Percentiles rank a stretch among this genome's conserved stretches.
phyloP scores from a whole-genome alignment of 2,113 vertebrate species.

The Pyrgilauda ruficollis region DNA sequence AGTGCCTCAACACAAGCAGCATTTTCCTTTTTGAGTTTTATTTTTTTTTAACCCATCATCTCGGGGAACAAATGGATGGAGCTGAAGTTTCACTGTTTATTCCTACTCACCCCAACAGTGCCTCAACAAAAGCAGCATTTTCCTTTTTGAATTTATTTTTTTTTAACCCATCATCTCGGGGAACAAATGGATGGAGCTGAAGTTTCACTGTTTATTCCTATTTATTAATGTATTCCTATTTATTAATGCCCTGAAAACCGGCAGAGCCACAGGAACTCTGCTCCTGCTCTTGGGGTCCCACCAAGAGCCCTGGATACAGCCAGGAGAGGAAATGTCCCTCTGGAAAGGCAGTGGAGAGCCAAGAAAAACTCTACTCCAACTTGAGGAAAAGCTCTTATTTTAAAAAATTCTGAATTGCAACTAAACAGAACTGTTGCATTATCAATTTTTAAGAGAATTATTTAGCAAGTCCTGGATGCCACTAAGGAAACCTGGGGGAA shows the following conservation, averaged over 20 bases:
- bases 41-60: rapidly evolving
- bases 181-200: background rate
- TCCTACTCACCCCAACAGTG: background rate
- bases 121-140: background rate
- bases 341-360: background rate
- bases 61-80: rapidly evolving
- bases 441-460: background rate
- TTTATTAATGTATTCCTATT: background rate
- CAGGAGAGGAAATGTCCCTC: rapidly evolving
- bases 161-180: background rate
- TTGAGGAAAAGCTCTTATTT: background rate
- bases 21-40: background rate
- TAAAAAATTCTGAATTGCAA: background rate
- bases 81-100: background rate
- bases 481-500: background rate
- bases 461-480: background rate
- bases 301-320: no score
- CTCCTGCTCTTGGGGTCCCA: background rate
- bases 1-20: background rate
- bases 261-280: background rate
- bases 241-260: background rate
- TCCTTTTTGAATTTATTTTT: background rate
- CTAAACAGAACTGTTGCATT: background rate
- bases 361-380: background rate
- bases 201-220: background rate